Evolutionary conservation across 2,797 vertebrate genomes (phyloP), one percentile per base, ranked within the genome.

Genomic region (Neopelma chrysocephalum): DNA sequence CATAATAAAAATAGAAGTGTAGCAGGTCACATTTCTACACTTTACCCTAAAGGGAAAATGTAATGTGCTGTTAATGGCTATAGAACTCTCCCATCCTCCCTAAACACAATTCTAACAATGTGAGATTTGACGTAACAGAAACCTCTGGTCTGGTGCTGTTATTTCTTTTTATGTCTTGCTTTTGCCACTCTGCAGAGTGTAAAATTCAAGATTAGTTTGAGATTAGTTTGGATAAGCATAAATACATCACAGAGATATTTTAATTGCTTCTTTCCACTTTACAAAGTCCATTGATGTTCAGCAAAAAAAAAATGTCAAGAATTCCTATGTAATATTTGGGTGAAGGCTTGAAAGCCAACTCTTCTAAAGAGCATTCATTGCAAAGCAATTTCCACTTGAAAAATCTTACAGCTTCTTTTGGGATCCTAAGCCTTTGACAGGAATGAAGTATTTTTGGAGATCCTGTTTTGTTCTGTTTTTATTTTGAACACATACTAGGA

Each of bases 41-140:
- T 92, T 93, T 10, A 88, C 40, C 69, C 65, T 93, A 93, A 95
- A 73, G 54, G 56, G 66, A 84, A 93, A 86, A 96, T 95, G 93
- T 95, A 95, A 95, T 80, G 60, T 58, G 9, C 50, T 83, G 42
- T 80, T 95, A 94, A 96, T 72, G 62, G 82, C 31, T 81, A 15
- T 31, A 64, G 79, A 90, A 53, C 48, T 87, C 58, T 90, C n/a
- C 58, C 22, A 47, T 66, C 22, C 69, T 65, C 43, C 42, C 47
- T 82, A 89, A 83, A 89, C 32, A 64, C 32, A n/a, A 18, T 71
- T 90, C 53, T 83, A 92, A 62, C 50, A 64, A 18, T 26, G 6
- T 71, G 69, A 66, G 40, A 82, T 91, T 80, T 82, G 64, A 87
- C 20, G 58, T 72, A 96, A 83, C 15, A 62, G 66, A 91, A 88